Evolutionary conservation across 2,888 invertebrate genomes (phyloP), one percentile per base, ranked within the genome.

Genomic region (Stenotaenia linearis): DNA sequence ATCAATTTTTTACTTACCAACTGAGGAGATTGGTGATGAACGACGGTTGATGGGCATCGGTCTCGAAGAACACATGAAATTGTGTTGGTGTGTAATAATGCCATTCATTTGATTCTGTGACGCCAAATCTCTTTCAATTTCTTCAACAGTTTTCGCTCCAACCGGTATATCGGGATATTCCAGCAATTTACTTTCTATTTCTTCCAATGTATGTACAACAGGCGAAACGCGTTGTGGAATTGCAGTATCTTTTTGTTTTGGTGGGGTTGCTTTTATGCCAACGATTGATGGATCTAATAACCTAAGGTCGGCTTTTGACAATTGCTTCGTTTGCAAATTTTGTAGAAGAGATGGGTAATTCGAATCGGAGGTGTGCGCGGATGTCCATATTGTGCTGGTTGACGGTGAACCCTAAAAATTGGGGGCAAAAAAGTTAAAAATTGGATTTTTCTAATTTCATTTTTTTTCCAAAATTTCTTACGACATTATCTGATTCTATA

Each of bases 401-500:
- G 82, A 81, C 15, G 83, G 83, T 9, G 83, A 83, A 75, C 83
- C 83, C 81, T 82, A 75, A 79, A 80, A 80, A 77, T 1, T 77
- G 9, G n/a, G n/a, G n/a, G n/a, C n/a, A n/a, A 21, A 30, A 9
- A 30, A 21, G 28, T 30, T 75, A 30, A 75, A 1, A 30, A 3
- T 32, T 5, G 7, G 23, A 45, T 77, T 77, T 3, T 56, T 25
- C 23, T 78, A n/a, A 10, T 45, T 78, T 4, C 15, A 40, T 25
- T 45, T 50, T 15, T 50, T 45, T 25, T n/a, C 15, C 15, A 23
- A 10, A 78, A 50, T 28, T 79, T 81, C 82, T 80, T 79, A 83
- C 83, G 78, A 83, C 82, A 78, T 80, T 40, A 75, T 83, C 82
- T 21, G 83, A 80, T 32, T 83, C 83, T 37, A 83, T 79, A 77